Conservation (phyloP, 23 tunicate genomes). For the Botrylloides violaceus region DNA sequence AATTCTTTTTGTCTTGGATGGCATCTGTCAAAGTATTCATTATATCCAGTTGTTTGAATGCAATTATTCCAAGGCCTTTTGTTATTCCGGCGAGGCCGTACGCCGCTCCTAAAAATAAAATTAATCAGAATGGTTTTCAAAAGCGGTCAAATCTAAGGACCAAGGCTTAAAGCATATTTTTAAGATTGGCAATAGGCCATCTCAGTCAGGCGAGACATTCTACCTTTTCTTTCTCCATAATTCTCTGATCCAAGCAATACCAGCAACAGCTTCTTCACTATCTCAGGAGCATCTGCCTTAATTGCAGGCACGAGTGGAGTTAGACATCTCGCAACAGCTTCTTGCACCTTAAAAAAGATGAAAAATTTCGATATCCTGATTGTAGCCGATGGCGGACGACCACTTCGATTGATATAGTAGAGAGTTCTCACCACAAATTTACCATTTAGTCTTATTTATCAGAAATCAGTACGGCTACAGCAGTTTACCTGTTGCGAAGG, state of each 20-base stretch:
- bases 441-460: too few relatives aligned
- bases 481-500: constrained; percentile 80
- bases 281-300: constrained; percentile 65
- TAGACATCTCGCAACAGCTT: constrained; percentile 93
- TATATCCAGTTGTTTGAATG: constrained; percentile 86
- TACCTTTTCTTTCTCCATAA: constrained; percentile 94
- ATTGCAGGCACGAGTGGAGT: constrained; percentile 91
- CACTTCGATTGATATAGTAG: too few relatives aligned
- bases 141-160: too few relatives aligned
- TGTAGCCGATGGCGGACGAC: too few relatives aligned
- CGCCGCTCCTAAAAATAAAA: constrained; percentile 66
- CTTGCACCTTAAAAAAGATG: constrained; percentile 71
- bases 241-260: constrained; percentile 75
- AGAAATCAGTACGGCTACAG: too few relatives aligned
- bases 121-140: neutral
- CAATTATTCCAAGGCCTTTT: constrained; percentile 92
- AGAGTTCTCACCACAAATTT: too few relatives aligned
- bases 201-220: too few relatives aligned
- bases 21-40: constrained; percentile 69
- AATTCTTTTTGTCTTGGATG: constrained; percentile 86
- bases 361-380: too few relatives aligned
- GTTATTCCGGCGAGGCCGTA: constrained; percentile 95
- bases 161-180: too few relatives aligned
- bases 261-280: constrained; percentile 54
- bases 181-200: too few relatives aligned